Conservation (phyloP, 35 echinoderm and acorn worm genomes). For the Ptychodera flava region DNA sequence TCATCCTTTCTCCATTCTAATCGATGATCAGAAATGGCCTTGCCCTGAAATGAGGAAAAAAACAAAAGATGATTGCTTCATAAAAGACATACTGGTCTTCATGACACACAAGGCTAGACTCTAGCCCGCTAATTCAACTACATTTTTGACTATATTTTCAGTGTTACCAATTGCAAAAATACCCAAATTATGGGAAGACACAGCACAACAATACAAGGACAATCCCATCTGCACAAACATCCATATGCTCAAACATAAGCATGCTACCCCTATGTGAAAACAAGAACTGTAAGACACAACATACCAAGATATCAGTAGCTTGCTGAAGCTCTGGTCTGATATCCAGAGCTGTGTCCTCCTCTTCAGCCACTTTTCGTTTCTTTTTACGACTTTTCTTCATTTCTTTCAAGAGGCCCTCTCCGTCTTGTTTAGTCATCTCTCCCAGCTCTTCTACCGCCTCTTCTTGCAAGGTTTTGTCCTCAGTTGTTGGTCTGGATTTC, state of each 20-base stretch:
- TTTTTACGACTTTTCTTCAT: slow-evolving; percentile 33
- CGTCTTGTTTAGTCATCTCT: not conserved
- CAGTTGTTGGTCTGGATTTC: not conserved
- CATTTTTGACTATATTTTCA: too few relatives aligned
- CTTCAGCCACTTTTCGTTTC: slow-evolving; percentile 20
- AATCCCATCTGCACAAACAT: too few relatives aligned
- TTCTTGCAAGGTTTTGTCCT: not conserved
- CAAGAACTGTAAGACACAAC: slow-evolving; percentile 2
- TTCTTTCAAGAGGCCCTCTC: not conserved
- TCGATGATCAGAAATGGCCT: not conserved
- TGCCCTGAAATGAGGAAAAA: not conserved
- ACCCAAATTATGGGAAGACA: too few relatives aligned
- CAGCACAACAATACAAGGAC: too few relatives aligned
- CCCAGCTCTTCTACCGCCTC: not conserved
- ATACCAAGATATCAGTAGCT: slow-evolving; percentile 74
- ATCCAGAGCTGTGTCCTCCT: slow-evolving; percentile 83
- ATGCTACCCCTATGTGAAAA: too few relatives aligned
- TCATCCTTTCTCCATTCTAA: slow-evolving; percentile 18
- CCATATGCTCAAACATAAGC: too few relatives aligned
- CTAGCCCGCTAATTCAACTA: too few relatives aligned
- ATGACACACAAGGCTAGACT: too few relatives aligned
- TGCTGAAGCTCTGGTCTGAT: slow-evolving; percentile 81
- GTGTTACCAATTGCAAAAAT: too few relatives aligned
- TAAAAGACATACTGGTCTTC: too few relatives aligned
- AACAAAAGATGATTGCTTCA: not conserved